phyloP scores from a whole-genome alignment of 53 echinoderm and acorn worm species.

The Holothuria scabra region DNA sequence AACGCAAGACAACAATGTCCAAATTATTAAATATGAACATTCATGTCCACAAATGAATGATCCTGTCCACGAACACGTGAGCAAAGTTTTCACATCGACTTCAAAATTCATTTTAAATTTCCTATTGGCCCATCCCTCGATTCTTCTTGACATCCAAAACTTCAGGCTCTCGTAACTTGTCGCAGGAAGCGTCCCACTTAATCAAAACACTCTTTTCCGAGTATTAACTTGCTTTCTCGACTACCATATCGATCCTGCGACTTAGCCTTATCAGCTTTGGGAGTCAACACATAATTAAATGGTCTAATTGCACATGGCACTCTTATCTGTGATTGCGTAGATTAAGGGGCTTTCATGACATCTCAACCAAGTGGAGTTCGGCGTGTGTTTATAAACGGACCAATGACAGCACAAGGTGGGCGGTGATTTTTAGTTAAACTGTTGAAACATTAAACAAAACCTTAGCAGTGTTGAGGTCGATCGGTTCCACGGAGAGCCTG shows the following conservation, averaged over 20 bases:
- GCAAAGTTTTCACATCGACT: too few relatives aligned
- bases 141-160: too few relatives aligned
- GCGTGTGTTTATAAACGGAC: constrained; percentile 23
- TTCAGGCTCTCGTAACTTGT: too few relatives aligned
- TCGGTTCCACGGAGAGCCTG: constrained; percentile 17
- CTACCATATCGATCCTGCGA: neutral
- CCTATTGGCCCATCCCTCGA: too few relatives aligned
- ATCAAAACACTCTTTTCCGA: constrained; percentile 16
- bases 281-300: constrained; percentile 78
- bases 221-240: constrained; percentile 21
- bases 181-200: constrained; percentile 29
- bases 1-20: too few relatives aligned
- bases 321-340: constrained; percentile 65
- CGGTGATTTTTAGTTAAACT: constrained; percentile 48
- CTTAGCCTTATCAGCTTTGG: constrained; percentile 33
- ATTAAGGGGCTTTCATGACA: constrained; percentile 39
- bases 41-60: too few relatives aligned
- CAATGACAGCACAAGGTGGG: constrained; percentile 39
- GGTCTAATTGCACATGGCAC: constrained; percentile 67
- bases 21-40: too few relatives aligned
- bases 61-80: too few relatives aligned
- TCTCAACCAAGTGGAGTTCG: constrained; percentile 1
- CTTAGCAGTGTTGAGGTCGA: constrained; percentile 34
- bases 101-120: too few relatives aligned
- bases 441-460: constrained; percentile 36